Conservation (phyloP, 2,797 vertebrate genomes). For the Myotis findleyi region DNA sequence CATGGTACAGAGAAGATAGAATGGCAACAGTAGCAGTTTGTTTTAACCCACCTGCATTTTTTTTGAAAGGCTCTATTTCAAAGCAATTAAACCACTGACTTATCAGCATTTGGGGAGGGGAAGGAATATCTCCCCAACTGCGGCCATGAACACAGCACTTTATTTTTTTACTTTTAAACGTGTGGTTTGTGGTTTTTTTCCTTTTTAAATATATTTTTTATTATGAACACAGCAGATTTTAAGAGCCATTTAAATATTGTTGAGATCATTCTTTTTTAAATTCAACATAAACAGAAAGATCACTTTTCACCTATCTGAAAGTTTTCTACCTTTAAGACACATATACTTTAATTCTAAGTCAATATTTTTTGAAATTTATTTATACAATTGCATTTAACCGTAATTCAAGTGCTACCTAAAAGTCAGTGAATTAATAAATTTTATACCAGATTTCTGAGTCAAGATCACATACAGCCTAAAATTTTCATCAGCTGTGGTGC, state of each 20-base stretch:
- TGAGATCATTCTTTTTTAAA: not conserved
- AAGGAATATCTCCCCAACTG: not conserved
- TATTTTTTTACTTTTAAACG: too few species aligned
- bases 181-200: too few species aligned
- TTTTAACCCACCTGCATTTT: not conserved
- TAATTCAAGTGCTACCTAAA: not conserved
- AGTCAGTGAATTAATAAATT: not conserved
- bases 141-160: not conserved
- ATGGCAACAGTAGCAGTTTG: too few species aligned
- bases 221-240: not conserved
- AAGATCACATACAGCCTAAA: not conserved
- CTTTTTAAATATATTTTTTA: too few species aligned
- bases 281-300: not conserved
- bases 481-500: not conserved
- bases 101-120: not conserved
- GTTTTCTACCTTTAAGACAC: not conserved
- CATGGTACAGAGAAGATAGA: too few species aligned
- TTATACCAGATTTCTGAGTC: not conserved
- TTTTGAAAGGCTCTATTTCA: not conserved
- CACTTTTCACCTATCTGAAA: not conserved
- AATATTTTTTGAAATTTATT: not conserved
- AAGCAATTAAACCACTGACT: not conserved
- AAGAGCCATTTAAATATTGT: not conserved
- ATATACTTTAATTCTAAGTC: not conserved
- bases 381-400: not conserved